phyloP scores from a whole-genome alignment of 1,140 invertebrate genomes.

The Atta cephalotes region DNA sequence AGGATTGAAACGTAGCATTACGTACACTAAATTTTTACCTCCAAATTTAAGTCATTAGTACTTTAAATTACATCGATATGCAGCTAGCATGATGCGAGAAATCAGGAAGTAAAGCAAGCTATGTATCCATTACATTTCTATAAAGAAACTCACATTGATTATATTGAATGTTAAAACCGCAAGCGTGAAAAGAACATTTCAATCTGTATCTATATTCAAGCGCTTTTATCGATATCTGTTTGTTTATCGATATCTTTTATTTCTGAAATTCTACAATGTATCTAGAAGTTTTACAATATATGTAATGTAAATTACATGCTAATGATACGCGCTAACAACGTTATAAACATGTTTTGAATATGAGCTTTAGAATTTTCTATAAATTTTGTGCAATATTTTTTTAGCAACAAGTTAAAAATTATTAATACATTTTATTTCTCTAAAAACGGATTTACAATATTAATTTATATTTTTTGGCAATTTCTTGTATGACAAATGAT shows the following conservation, averaged over 20 bases:
- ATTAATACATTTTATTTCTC: background rate
- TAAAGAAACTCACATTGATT: background rate
- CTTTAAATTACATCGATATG: constrained; percentile 22
- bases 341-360: too few species aligned
- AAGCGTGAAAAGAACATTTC: background rate
- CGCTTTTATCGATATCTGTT: too few species aligned
- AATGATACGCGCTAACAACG: too few species aligned
- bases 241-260: too few species aligned
- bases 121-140: background rate
- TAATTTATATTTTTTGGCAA: background rate
- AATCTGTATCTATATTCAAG: too few species aligned
- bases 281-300: too few species aligned
- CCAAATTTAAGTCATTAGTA: background rate
- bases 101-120: background rate
- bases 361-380: background rate
- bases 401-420: background rate
- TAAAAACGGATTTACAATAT: background rate
- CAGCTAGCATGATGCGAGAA: background rate
- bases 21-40: background rate
- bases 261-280: too few species aligned
- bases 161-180: background rate
- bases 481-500: background rate
- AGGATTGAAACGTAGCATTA: background rate
- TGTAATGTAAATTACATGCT: too few species aligned
- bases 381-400: background rate